These are phyloP conservation scores for Schizothorax lantsangensis DNA, from an alignment of 2,797 vertebrate genomes.

Conservation along the genomic window DNA sequence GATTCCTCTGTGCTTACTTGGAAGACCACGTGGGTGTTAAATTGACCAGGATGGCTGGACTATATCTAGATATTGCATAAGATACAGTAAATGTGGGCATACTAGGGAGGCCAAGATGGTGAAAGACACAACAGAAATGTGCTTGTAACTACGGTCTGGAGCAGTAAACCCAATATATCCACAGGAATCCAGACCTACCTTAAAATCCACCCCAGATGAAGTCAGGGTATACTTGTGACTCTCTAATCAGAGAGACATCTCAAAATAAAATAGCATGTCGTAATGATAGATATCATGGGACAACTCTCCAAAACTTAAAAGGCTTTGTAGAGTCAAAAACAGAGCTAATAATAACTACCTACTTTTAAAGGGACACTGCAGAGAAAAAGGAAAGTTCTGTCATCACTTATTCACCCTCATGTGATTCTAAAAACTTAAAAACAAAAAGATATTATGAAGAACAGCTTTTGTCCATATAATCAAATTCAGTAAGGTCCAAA, in stretches of 20 bases:
- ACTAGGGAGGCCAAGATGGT: conserved; percentile 30
- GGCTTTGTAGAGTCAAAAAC: not conserved
- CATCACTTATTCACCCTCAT: not conserved
- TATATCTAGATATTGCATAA: conserved; percentile 55
- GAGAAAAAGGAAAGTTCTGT: not conserved
- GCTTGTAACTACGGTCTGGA: conserved; percentile 52
- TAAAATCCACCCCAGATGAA: conserved; percentile 57
- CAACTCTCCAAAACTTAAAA: conserved; percentile 14
- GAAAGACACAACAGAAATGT: conserved; percentile 52
- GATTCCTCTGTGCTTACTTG: conserved; percentile 29
- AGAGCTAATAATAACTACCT: not conserved
- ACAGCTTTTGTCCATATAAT: not conserved
- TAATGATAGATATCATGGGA: conserved; percentile 44
- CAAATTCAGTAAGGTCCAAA: not conserved
- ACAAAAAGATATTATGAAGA: not conserved
- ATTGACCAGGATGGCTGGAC: conserved; percentile 28
- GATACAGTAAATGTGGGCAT: conserved; percentile 26
- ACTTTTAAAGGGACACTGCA: not conserved
- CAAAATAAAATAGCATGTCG: conserved; percentile 61
- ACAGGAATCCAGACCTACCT: conserved; percentile 66
- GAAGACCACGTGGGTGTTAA: conserved; percentile 21
- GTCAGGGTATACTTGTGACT: conserved; percentile 67
- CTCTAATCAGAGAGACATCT: conserved; percentile 68
- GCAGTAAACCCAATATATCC: conserved; percentile 58
- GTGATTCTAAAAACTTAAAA: not conserved